Evolutionary conservation across 2,113 vertebrate species (phyloP).

Genomic region (Leptodactylus fuscus): DNA sequence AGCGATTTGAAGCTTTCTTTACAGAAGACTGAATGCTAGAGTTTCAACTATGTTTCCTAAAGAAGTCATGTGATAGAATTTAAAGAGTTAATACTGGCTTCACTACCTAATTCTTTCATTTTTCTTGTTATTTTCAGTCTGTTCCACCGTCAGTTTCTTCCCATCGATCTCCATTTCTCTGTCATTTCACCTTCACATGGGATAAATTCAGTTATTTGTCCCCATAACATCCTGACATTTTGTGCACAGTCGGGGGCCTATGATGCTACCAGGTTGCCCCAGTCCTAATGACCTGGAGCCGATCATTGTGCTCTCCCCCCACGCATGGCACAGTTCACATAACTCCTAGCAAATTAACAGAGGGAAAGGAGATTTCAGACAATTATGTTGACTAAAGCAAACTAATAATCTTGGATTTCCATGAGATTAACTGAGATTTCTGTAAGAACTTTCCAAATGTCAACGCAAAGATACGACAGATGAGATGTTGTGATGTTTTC

Average conservation of each 20-base stretch:
- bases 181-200: slow-evolving; percentile 28
- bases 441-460: slow-evolving; percentile 59
- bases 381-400: slow-evolving; percentile 50
- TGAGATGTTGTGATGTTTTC: neutral
- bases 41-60: no score
- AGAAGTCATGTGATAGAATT: no score
- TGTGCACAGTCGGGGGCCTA: neutral
- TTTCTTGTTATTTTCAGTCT: neutral
- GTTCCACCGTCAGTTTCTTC: neutral
- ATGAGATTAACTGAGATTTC: slow-evolving; percentile 31
- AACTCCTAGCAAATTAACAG: slow-evolving; percentile 40
- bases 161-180: neutral
- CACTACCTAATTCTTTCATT: neutral
- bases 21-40: no score
- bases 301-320: neutral
- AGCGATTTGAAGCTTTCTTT: no score
- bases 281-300: slow-evolving; percentile 13
- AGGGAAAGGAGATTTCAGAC: slow-evolving; percentile 24
- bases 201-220: neutral
- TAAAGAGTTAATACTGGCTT: neutral
- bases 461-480: neutral
- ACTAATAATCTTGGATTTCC: slow-evolving; percentile 51
- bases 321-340: neutral
- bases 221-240: slow-evolving; percentile 17
- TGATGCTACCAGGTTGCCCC: neutral